Evolutionary conservation across 1,140 invertebrate species (phyloP).

Genomic region (Magallana angulata): DNA sequence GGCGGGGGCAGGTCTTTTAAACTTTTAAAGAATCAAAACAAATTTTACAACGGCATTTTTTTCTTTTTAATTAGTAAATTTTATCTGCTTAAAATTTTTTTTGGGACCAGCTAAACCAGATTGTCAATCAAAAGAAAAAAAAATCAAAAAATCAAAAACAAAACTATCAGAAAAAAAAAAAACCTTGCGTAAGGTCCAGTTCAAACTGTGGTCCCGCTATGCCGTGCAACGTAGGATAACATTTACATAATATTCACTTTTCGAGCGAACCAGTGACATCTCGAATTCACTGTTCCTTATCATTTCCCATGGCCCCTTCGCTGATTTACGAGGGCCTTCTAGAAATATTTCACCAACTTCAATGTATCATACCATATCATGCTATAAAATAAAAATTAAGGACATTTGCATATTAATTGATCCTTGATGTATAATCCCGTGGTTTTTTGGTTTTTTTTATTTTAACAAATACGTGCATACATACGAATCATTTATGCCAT

Average conservation of each 20-base stretch:
- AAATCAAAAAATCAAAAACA: too few relatives aligned
- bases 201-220: background rate
- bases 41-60: too few relatives aligned
- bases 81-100: too few relatives aligned
- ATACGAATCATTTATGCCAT: background rate
- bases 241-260: slow-evolving; percentile 27
- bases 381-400: background rate
- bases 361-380: background rate
- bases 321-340: background rate
- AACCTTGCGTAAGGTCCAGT: too few relatives aligned
- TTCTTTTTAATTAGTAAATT: too few relatives aligned
- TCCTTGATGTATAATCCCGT: background rate
- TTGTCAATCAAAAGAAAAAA: too few relatives aligned
- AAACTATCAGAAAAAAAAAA: too few relatives aligned
- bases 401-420: slow-evolving; percentile 22
- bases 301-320: background rate
- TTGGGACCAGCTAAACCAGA: too few relatives aligned
- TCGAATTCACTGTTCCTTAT: background rate
- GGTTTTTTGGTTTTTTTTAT: background rate
- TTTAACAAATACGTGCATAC: background rate
- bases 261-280: slow-evolving; percentile 6
- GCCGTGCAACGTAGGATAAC: background rate
- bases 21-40: too few relatives aligned
- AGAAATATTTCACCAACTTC: background rate
- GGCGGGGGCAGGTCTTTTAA: too few relatives aligned